phyloP scores from a whole-genome alignment of 1,140 invertebrate species.

The Lanistes nyassanus region DNA sequence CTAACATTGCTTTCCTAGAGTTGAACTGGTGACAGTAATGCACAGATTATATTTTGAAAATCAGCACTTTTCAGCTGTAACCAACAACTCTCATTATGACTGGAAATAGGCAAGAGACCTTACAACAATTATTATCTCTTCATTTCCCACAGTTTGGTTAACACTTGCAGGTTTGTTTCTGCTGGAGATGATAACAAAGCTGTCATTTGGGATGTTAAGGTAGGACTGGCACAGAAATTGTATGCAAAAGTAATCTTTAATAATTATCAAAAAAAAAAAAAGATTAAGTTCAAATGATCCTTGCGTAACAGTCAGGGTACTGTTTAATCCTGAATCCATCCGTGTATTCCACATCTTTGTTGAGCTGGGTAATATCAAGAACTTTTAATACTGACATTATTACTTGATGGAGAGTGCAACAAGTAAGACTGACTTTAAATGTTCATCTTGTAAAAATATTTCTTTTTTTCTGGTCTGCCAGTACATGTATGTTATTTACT shows the following conservation, averaged over 20 bases:
- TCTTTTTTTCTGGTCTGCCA: too few relatives aligned
- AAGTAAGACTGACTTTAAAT: neutral
- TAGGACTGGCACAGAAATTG: constrained; percentile 31
- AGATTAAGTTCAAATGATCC: neutral
- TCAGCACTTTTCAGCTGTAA: too few relatives aligned
- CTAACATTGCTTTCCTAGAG: too few relatives aligned
- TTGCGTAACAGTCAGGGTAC: neutral
- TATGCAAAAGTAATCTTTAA: neutral
- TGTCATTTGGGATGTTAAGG: constrained; percentile 55
- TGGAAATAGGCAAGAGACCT: too few relatives aligned
- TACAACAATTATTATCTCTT: too few relatives aligned
- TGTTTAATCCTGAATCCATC: neutral
- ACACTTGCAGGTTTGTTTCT: constrained; percentile 53
- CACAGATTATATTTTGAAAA: too few relatives aligned
- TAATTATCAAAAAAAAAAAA: constrained; percentile 20
- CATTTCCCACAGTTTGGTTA: neutral
- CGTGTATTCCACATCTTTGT: neutral
- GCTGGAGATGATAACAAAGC: constrained; percentile 52
- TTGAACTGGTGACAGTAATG: too few relatives aligned
- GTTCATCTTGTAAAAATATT: neutral
- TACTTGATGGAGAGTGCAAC: neutral
- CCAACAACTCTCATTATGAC: too few relatives aligned
- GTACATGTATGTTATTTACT: too few relatives aligned
- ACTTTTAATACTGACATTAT: neutral
- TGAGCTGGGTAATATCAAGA: neutral